Evolutionary conservation across 1,140 invertebrate genomes (phyloP), one percentile per base, ranked within the genome.

Genomic region (Stegodyphus mimosarum): DNA sequence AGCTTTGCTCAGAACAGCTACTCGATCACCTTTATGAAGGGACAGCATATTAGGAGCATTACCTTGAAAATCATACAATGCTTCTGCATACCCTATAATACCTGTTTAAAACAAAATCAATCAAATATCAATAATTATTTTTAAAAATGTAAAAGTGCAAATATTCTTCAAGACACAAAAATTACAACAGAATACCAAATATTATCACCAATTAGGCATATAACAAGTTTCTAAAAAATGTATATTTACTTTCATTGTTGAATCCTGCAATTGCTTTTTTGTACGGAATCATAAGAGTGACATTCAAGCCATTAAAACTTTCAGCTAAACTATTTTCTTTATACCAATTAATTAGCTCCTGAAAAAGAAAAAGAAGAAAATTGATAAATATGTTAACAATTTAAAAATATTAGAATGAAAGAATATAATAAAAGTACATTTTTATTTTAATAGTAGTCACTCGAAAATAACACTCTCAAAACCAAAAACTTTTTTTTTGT

Each of bases 331-430:
- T 96, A 83, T 94, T 95, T 72, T 95, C 93, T 90, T 98, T 95
- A 90, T 99, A 98, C 91, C 95, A 97, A 66, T 94, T 94, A 70
- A 98, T 94, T 49, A 98, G 92, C 90, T 98, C 96, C 88, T 87
- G 52, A 15, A 87, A 80, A 63, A 71, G 70, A 76, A 48, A 50
- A 15, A 53, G 53, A 5, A 13, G 49, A 60, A 33, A 3, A 33
- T 33, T 33, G 33, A 33, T 33, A 33, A 33, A 33, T 33, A 33
- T 33, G 33, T 33, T 33, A 3, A n/a, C n/a, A n/a, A n/a, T n/a
- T n/a, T 3, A 33, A 33, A 33, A 33, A 33, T 33, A 1, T 33
- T 33, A 33, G 3, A 33, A 33, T 33, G 33, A 1, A 33, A 33
- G 1, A 33, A 33, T 33, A 33, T 33, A 33, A 33, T 33, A 33